Conservation (phyloP, 2,797 vertebrate genomes). For the Odontamblyopus rebecca region DNA sequence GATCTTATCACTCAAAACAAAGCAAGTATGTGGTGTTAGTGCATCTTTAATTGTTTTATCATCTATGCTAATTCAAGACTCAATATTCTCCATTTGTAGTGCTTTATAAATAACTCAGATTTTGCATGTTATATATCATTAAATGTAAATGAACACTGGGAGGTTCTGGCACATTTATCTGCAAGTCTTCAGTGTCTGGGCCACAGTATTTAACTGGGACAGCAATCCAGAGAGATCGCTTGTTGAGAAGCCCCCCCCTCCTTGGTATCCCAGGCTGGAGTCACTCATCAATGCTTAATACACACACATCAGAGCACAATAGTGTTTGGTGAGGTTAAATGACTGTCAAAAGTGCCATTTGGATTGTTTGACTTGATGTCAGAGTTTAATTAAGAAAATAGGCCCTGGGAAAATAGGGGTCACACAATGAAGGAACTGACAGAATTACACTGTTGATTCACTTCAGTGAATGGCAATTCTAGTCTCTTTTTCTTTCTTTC, state of each 20-base stretch:
- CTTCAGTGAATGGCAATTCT: conserved; percentile 8
- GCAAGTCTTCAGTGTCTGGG: conserved; percentile 20
- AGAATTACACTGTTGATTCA: conserved; percentile 7
- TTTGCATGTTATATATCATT: not conserved
- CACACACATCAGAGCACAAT: conserved; percentile 27
- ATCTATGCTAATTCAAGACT: too few relatives aligned
- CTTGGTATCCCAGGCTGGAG: conserved; percentile 62
- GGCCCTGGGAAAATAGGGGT: conserved; percentile 19
- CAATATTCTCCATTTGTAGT: not conserved
- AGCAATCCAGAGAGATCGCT: conserved; percentile 69
- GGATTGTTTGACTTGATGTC: conserved; percentile 29
- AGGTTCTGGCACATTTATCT: not conserved
- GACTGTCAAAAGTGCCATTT: conserved; percentile 49
- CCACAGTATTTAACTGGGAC: conserved; percentile 71
- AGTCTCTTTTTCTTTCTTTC: not conserved
- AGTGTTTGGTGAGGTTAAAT: conserved; percentile 25
- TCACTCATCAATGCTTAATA: conserved; percentile 51
- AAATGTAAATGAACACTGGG: not conserved
- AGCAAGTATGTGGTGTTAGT: not conserved
- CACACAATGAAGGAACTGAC: conserved; percentile 19
- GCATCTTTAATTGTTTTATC: too few relatives aligned
- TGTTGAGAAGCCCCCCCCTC: conserved; percentile 70
- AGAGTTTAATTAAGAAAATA: conserved; percentile 39
- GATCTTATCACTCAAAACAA: too few relatives aligned
- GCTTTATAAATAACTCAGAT: not conserved